Conservation (phyloP, 2,113 vertebrate genomes). For the Lamprotornis superbus region DNA sequence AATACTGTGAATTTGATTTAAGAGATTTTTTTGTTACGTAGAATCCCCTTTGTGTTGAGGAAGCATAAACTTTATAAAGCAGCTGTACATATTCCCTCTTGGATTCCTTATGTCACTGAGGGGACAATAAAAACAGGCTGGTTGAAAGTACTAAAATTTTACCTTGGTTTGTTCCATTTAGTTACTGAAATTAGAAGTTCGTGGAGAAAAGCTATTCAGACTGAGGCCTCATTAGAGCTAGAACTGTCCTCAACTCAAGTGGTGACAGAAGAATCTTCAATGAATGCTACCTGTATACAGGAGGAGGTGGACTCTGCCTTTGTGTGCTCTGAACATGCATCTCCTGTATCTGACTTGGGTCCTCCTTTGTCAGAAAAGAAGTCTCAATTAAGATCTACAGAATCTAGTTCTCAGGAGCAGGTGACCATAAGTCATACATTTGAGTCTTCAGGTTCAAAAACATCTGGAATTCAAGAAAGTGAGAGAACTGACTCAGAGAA, state of each 20-base stretch:
- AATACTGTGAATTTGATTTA: background rate
- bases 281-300: background rate
- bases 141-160: background rate
- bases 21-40: background rate
- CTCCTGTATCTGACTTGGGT: background rate
- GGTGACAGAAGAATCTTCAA: background rate
- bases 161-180: background rate
- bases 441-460: background rate
- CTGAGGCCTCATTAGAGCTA: background rate
- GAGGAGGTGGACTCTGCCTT: background rate
- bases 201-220: slow-evolving; percentile 69
- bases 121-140: background rate
- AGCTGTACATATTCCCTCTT: background rate
- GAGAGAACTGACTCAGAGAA: background rate
- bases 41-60: background rate
- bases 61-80: background rate
- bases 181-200: slow-evolving; percentile 74
- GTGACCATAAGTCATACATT: background rate
- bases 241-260: background rate
- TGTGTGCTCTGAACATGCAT: background rate
- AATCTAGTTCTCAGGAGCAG: background rate
- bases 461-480: background rate
- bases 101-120: background rate
- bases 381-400: background rate
- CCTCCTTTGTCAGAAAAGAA: background rate